Evolutionary conservation across 2,113 vertebrate species (phyloP), one percentile per base, ranked within the genome.

Genomic region (Himantopus leucocephalus): DNA sequence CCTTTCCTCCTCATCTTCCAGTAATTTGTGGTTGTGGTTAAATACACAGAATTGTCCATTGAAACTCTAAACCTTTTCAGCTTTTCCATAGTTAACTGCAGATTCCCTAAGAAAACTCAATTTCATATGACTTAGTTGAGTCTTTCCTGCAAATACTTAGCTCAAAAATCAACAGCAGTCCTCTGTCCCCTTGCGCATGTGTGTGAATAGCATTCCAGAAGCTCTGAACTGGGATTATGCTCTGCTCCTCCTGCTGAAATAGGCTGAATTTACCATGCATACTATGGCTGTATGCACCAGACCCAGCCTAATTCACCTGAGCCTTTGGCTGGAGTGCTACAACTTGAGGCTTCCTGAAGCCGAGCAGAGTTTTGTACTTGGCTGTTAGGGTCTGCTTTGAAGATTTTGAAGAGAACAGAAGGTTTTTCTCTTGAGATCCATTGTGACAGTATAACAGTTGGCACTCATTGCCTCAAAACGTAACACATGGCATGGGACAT

Each of bases 241-340:
- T 64, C 14, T 11, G 43, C 34, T 34, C 29, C 62, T 83, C 48
- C 11, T 53, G 55, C 34, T 41, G 26, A 53, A 43, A 17, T 12
- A 26, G 5, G 5, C 17, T 23, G 32, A 20, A 27, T 20, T 72
- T 17, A 17, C 13, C 29, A 3, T 1, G 10, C 4, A 1, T 27
- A 4, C 17, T 8, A 0, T 9, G 39, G 71, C 41, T 58, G 14
- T 5, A 29, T 2, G 79, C 53, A 30, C 45, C 55, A 14, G 23
- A 48, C 15, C 48, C 48, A 52, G 37, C 32, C 29, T 4, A 26
- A 67, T 50, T 53, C 32, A 9, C 34, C 3, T 6, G 10, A 45
- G 29, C 56, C 62, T 45, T 13, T 21, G 70, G 37, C 87, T 34
- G 37, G 7, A 24, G 8, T 5, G 39, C 12, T 55, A 14, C 8